A percentile compares a stretch with the other conserved stretches of the same genome.
These are phyloP conservation scores for Nycteola revayana DNA, from an alignment of 2,888 invertebrate genomes.

Conservation along the genomic window DNA sequence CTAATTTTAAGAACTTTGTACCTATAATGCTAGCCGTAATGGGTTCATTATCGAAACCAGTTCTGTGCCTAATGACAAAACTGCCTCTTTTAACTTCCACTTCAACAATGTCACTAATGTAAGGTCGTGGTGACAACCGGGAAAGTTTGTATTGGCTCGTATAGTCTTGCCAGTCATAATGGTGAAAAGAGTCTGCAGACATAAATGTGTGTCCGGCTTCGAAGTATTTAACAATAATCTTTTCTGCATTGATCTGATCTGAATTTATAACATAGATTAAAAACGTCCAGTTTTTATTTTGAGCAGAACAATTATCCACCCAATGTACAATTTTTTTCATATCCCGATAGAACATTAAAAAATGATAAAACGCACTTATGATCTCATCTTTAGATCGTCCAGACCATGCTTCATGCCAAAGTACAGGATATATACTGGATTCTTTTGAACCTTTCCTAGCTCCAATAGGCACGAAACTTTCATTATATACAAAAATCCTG, in stretches of 20 bases:
- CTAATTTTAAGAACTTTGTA: no score
- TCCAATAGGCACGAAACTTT: conserved; percentile 9
- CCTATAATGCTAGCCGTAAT: no score
- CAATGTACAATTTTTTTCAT: conserved; percentile 3
- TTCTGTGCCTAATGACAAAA: no score
- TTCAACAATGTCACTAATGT: no score
- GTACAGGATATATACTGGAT: conserved; percentile 3
- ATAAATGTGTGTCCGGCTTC: conserved; percentile 30
- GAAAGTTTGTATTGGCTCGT: no score
- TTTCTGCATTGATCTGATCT: conserved; percentile 5
- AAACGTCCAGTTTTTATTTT: conserved; percentile 2
- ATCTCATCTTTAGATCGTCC: conserved; percentile 2
- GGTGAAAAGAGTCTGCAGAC: conserved; percentile 29
- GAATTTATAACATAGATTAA: conserved; percentile 6
- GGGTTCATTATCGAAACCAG: no score
- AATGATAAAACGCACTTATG: conserved; percentile 4
- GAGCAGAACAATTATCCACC: conserved; percentile 6
- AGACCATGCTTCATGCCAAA: conserved; percentile 8
- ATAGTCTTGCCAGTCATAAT: no score
- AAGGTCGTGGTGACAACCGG: no score
- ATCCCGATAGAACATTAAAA: conserved; percentile 3
- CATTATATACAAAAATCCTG: conserved; percentile 10
- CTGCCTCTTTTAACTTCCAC: no score
- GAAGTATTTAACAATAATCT: conserved; percentile 11
- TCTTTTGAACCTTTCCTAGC: conserved; percentile 4